Conservation (phyloP, 2,888 invertebrate genomes). For the Acanthosoma haemorrhoidale region DNA sequence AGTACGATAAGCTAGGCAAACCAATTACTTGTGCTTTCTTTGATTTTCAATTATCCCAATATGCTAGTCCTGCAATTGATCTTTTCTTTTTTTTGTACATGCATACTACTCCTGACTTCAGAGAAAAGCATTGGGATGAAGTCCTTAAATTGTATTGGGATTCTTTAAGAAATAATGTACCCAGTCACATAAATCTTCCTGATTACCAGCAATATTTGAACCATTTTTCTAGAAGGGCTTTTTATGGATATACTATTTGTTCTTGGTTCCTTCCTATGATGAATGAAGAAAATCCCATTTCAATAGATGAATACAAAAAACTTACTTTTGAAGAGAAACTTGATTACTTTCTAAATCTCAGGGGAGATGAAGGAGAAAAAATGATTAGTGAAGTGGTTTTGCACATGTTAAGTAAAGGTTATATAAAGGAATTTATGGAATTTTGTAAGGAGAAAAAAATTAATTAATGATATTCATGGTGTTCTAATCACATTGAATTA, state of each 20-base stretch:
- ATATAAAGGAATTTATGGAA: not conserved
- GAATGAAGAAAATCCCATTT: not conserved
- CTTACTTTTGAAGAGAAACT: not conserved
- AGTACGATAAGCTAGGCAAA: conserved; percentile 44
- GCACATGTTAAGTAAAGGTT: not conserved
- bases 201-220: conserved; percentile 22
- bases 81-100: conserved; percentile 45
- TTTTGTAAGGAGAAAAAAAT: not conserved
- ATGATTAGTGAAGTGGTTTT: not conserved
- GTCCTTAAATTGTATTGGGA: conserved; percentile 43
- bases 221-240: conserved; percentile 30
- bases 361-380: not conserved
- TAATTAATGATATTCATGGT: too few species aligned
- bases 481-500: too few species aligned
- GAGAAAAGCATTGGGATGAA: conserved; percentile 42
- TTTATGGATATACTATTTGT: conserved; percentile 35
- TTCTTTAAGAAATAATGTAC: conserved; percentile 24
- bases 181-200: not conserved
- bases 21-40: conserved; percentile 43
- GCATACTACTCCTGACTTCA: conserved; percentile 43
- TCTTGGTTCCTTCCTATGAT: conserved; percentile 38
- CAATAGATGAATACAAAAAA: not conserved
- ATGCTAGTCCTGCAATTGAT: conserved; percentile 46
- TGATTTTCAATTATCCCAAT: conserved; percentile 45
- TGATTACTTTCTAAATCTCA: not conserved